Percentiles rank a stretch among this genome's conserved stretches.
Evolutionary conservation across 1,140 invertebrate species (phyloP).

Genomic region (Brachionus paranguensis): DNA sequence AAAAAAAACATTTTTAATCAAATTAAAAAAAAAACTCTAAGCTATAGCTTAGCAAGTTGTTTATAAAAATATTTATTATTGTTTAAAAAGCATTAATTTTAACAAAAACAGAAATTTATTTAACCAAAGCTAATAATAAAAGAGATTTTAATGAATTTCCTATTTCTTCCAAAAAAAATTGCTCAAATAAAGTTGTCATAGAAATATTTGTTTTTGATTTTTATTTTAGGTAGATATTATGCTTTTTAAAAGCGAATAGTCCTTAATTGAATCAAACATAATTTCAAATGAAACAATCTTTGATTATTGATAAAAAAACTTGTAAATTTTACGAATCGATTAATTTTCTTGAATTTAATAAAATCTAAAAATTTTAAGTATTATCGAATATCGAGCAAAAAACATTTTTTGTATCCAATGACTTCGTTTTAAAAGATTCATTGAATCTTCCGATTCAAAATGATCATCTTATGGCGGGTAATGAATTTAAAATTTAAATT

Average conservation of each 20-base stretch:
- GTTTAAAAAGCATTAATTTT: too few species aligned
- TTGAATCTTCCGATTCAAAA: not conserved
- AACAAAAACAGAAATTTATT: too few species aligned
- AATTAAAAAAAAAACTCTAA: too few species aligned
- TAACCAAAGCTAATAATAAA: too few species aligned
- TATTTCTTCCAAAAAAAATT: not conserved
- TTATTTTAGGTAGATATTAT: not conserved
- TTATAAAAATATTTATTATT: too few species aligned
- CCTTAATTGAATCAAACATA: not conserved
- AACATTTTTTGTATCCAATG: conserved; percentile 13
- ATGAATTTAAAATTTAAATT: not conserved
- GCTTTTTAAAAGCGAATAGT: not conserved
- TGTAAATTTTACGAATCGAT: not conserved
- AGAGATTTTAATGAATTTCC: too few species aligned
- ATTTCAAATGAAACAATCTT: not conserved
- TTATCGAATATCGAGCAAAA: not conserved
- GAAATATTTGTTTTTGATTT: not conserved
- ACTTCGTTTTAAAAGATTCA: conserved; percentile 19
- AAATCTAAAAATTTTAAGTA: not conserved
- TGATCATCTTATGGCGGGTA: not conserved
- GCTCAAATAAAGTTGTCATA: not conserved
- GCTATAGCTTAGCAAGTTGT: too few species aligned
- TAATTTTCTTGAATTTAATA: too few species aligned
- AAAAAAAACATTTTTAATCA: too few species aligned
- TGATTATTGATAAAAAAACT: not conserved